Base-by-base conservation (phyloP, 2,888 invertebrate genomes). In the Xestia c-nigrum region DNA sequence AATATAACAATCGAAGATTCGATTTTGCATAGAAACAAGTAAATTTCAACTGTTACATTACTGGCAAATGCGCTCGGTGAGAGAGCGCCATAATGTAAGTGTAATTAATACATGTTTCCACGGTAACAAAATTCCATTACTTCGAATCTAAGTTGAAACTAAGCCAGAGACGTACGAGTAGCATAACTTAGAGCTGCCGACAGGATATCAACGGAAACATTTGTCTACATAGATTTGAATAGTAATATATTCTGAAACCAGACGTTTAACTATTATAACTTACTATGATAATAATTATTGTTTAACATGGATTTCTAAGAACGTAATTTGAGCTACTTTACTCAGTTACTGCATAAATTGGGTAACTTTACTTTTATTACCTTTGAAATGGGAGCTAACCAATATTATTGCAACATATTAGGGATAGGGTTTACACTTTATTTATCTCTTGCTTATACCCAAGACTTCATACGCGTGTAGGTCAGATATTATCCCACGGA, bases 171-270 rank as follows among this genome's bases (percentile, higher is more conserved):
- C 43, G 21, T 67, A 19, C n/a, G 40, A 64, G 31, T 6, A 63
- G 46, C 50, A 50, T 57, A 66, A 68, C 46, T 64, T 46, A 31
- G n/a, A 70, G 40, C 70, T 7, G 16, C 67, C 12, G 19, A 21
- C n/a, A 72, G 9, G 12, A 31, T 40, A 57, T 38, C 57, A 14
- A 47, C 10, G 19, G 47, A 59, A 79, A 71, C 67, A 64, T 71
- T 84, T 68, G 70, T 73, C 68, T 68, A 65, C 71, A 83, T 67
- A 77, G 40, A 77, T 83, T 72, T 65, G 50, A 72, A 81, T 73
- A 67, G 38, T 69, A 78, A 83, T 72, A 43, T 19, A 66, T 70
- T 69, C 68, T 68, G 14, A 5, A 73, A 63, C 43, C 3, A 3
- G 19, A 38, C 16, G 5, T 59, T 59, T 21, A 69, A 43, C 31